These are phyloP conservation scores for Melanchra persicariae DNA, from an alignment of 2,888 invertebrate genomes.

Conservation along the genomic window DNA sequence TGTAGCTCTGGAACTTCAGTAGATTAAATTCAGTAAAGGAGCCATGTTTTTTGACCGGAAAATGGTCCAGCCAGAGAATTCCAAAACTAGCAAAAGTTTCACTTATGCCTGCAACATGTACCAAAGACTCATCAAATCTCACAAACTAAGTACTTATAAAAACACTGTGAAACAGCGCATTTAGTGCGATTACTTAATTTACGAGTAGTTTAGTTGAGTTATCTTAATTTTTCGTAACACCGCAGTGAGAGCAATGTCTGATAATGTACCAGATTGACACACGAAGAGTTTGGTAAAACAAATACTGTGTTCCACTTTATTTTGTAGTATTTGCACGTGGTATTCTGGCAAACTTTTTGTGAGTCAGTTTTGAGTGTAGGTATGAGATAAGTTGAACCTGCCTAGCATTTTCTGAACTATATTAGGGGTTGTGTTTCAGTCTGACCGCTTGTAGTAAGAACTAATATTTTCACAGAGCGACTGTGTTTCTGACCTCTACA, in stretches of 20 bases:
- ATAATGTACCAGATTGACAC: constrained; percentile 52
- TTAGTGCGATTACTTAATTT: constrained; percentile 57
- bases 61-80: background rate
- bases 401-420: too few relatives aligned
- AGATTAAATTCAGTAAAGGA: too few relatives aligned
- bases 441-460: too few relatives aligned
- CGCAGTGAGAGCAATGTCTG: constrained; percentile 57
- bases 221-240: constrained; percentile 53
- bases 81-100: background rate
- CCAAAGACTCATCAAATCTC: background rate
- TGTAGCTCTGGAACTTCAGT: too few relatives aligned
- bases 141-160: constrained; percentile 34
- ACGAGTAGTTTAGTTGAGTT: constrained; percentile 32
- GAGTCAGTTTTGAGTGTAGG: background rate
- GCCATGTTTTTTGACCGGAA: background rate
- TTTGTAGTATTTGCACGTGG: constrained; percentile 10
- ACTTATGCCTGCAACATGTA: background rate
- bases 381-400: too few relatives aligned
- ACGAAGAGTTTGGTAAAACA: constrained; percentile 26
- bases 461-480: too few relatives aligned
- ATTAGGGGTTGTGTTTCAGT: too few relatives aligned
- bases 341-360: background rate
- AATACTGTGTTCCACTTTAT: constrained; percentile 23
- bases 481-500: too few relatives aligned
- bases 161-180: constrained; percentile 39